Evolutionary conservation across 2,888 invertebrate species (phyloP), one percentile per base, ranked within the genome.

Genomic region (Pollenia labialis): DNA sequence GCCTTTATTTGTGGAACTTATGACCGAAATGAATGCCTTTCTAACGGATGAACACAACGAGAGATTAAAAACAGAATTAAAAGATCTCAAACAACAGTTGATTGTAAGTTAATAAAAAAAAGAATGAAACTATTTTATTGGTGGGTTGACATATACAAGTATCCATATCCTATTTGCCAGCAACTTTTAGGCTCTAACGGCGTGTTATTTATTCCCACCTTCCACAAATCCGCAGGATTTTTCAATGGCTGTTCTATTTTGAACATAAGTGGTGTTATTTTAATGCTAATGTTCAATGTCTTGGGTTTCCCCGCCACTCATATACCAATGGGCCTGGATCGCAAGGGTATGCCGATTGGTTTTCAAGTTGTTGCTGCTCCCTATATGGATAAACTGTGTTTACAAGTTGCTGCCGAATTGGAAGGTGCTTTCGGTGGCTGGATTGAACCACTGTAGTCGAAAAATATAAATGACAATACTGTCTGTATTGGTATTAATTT

Each of bases 381-480:
- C 14, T 94, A 96, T 92, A 96, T 97, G 91, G 98, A 98, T 92
- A 94, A 96, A 86, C 93, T 98, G 12, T 97, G 97, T 87, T 92
- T 99, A 62, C 96, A 97, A 2, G 96, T 98, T 10, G 98, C 98
- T 1, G 94, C 94, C 86, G 96, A 97, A 90, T 92, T 98, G 62
- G 97, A 98, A 91, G 94, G 93, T 44, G 95, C 94, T 6, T 97
- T 97, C 92, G 97, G 97, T 2, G 98, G 98, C 0, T 98, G 98
- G 98, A 92, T 94, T 54, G 95, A 95, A 11, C 96, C 96, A 7
- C 62, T 54, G 10, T 80, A 75, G 40, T 54, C 1, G 14, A 46
- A 9, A 9, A 42, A 2, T 14, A n/a, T 3, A 4, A 23, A 32
- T 66, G 79, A 12, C 71, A 62, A 60, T 52, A n/a, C 2, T 64